Evolutionary conservation across 2,888 invertebrate genomes (phyloP).

Genomic region (Epicampocera succincta): DNA sequence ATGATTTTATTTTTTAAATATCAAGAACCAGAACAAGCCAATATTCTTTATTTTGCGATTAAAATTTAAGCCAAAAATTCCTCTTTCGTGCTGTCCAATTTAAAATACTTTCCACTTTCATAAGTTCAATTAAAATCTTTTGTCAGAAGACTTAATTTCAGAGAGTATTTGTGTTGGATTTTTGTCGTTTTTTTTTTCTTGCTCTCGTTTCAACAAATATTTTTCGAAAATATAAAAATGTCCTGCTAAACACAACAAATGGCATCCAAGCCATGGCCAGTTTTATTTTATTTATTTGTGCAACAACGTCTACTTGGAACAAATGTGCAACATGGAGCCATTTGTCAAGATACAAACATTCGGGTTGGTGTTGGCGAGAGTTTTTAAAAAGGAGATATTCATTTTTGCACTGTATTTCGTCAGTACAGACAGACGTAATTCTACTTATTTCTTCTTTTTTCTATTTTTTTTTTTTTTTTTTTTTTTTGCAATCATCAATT

Average conservation of each 20-base stretch:
- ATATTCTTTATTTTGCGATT: too few species aligned
- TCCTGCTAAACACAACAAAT: conserved; percentile 33
- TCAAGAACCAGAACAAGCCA: too few species aligned
- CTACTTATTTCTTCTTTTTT: neutral
- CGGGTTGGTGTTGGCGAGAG: neutral
- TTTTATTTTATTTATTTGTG: conserved; percentile 51
- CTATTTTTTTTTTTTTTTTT: neutral
- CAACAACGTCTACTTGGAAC: conserved; percentile 8
- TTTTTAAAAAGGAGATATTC: neutral
- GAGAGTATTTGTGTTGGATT: neutral
- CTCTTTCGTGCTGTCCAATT: conserved; percentile 1
- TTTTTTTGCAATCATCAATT: conserved; percentile 39
- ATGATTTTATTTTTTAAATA: too few species aligned
- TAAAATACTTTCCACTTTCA: conserved; percentile 1
- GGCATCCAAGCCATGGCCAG: conserved; percentile 36
- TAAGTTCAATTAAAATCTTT: conserved; percentile 3
- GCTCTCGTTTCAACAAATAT: neutral
- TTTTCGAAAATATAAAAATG: conserved; percentile 4
- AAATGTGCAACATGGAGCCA: conserved; percentile 43
- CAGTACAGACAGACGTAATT: neutral
- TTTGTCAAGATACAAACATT: conserved; percentile 27
- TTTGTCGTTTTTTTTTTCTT: neutral
- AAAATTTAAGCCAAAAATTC: too few species aligned
- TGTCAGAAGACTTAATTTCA: conserved; percentile 28
- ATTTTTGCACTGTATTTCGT: conserved; percentile 28